Conservation (phyloP, 2,113 vertebrate genomes). For the Amblyopsis rosae region DNA sequence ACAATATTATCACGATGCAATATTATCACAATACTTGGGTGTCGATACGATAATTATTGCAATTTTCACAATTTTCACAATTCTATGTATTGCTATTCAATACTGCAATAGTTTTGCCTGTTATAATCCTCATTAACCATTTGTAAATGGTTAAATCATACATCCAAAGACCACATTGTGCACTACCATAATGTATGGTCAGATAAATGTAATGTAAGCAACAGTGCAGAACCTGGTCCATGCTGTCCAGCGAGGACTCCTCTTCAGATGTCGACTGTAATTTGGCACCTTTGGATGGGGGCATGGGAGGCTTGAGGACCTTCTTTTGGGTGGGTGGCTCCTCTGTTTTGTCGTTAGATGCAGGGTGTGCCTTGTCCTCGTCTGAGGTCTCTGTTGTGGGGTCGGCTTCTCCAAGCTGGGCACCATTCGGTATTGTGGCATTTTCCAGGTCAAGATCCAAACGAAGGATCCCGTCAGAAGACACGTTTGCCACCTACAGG, state of each 20-base stretch:
- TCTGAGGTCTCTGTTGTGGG: slow-evolving; percentile 18
- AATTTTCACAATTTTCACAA: no score
- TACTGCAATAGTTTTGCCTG: no score
- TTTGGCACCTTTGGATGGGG: slow-evolving; percentile 61
- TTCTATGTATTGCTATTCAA: no score
- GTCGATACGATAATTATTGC: no score
- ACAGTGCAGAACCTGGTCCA: slow-evolving; percentile 48
- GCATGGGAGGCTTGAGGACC: slow-evolving; percentile 71
- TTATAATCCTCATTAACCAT: background rate
- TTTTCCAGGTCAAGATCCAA: slow-evolving; percentile 83
- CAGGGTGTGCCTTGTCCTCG: slow-evolving; percentile 58
- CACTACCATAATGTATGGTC: background rate
- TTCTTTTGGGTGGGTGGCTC: slow-evolving; percentile 67
- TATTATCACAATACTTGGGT: no score
- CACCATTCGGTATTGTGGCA: slow-evolving; percentile 71
- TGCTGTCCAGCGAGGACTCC: slow-evolving; percentile 49
- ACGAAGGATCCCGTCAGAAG: slow-evolving; percentile 84
- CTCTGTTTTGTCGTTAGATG: slow-evolving; percentile 56
- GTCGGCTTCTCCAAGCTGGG: slow-evolving; percentile 44
- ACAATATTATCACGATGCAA: no score
- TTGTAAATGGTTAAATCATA: background rate
- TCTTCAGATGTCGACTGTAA: slow-evolving; percentile 30
- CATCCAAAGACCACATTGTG: background rate
- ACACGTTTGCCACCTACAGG: slow-evolving; percentile 81
- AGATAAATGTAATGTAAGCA: background rate